A percentile compares a stretch with the other conserved stretches of the same genome.
phyloP scores from a whole-genome alignment of 1,140 invertebrate genomes.

The Drosophila lini region DNA sequence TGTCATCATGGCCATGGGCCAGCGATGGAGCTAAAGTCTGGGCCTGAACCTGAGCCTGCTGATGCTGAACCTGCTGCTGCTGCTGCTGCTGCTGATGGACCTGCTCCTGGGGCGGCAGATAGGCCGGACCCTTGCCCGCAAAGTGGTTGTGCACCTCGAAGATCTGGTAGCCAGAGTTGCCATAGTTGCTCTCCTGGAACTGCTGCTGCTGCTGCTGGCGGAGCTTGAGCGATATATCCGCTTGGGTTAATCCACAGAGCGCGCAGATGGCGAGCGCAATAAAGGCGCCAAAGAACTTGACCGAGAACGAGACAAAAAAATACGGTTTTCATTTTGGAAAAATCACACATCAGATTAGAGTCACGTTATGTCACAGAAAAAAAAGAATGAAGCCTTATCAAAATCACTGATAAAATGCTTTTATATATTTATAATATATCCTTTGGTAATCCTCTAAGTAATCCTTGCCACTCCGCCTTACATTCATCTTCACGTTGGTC shows the following conservation, averaged over 20 bases:
- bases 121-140: constrained; percentile 41
- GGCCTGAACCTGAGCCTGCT: constrained; percentile 6
- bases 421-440: neutral
- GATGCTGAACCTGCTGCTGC: constrained; percentile 43
- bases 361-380: constrained; percentile 22
- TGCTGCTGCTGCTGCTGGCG: constrained; percentile 42
- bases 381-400: neutral
- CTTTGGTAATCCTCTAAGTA: constrained; percentile 25
- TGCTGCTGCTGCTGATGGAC: constrained; percentile 22
- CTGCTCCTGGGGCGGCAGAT: constrained; percentile 63
- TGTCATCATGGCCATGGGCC: constrained; percentile 34
- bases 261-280: constrained; percentile 57
- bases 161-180: constrained; percentile 71
- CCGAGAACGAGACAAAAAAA: constrained; percentile 22
- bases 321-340: constrained; percentile 3
- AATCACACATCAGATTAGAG: neutral
- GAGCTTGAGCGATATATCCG: constrained; percentile 71
- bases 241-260: constrained; percentile 49
- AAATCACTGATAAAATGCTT: constrained; percentile 11
- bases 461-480: constrained; percentile 50
- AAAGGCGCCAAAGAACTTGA: constrained; percentile 60
- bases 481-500: constrained; percentile 82
- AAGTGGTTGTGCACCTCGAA: constrained; percentile 80
- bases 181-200: constrained; percentile 72
- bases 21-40: neutral